These are phyloP conservation scores for Arrhamphus sclerolepis DNA, from an alignment of 2,797 vertebrate genomes.

Conservation along the genomic window DNA sequence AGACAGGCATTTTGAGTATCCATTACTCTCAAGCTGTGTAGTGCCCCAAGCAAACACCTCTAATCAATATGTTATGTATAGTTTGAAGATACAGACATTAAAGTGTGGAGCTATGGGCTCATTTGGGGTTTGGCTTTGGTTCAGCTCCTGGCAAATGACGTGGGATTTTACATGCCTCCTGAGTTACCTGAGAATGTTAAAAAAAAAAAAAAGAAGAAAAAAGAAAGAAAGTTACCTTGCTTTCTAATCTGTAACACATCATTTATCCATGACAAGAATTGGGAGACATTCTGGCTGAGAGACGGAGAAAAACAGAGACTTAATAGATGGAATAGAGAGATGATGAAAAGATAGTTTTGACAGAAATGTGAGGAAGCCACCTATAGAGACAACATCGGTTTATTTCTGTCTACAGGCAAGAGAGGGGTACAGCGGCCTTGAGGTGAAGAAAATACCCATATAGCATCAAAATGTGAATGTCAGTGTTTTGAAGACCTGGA, in stretches of 20 bases:
- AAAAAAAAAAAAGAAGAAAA: too few relatives aligned
- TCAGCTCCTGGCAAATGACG: constrained; percentile 16
- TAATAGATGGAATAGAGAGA: constrained; percentile 38
- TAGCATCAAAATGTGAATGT: constrained; percentile 33
- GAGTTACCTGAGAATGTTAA: constrained; percentile 3
- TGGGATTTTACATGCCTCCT: constrained; percentile 18
- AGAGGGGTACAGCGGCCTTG: constrained; percentile 11
- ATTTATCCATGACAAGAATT: constrained; percentile 37
- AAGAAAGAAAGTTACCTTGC: constrained; percentile 15
- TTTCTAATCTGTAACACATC: constrained; percentile 42
- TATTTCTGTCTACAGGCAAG: constrained; percentile 34
- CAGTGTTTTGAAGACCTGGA: constrained; percentile 13
- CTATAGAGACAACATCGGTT: constrained; percentile 43
- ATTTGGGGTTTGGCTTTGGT: constrained; percentile 15
- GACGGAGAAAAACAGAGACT: constrained; percentile 9
- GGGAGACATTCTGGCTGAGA: constrained; percentile 13
- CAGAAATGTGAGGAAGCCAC: constrained; percentile 44
- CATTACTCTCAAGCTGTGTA: constrained; percentile 17
- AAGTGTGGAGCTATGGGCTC: constrained; percentile 23
- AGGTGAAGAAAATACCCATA: constrained; percentile 18
- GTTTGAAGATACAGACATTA: constrained; percentile 32
- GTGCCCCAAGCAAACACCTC: constrained; percentile 8
- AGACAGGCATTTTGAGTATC: constrained; percentile 22
- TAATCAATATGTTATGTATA: constrained; percentile 46
- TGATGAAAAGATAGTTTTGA: constrained; percentile 51